Base-by-base conservation (phyloP, 2,113 vertebrate genomes). In the Phasianus colchicus region DNA sequence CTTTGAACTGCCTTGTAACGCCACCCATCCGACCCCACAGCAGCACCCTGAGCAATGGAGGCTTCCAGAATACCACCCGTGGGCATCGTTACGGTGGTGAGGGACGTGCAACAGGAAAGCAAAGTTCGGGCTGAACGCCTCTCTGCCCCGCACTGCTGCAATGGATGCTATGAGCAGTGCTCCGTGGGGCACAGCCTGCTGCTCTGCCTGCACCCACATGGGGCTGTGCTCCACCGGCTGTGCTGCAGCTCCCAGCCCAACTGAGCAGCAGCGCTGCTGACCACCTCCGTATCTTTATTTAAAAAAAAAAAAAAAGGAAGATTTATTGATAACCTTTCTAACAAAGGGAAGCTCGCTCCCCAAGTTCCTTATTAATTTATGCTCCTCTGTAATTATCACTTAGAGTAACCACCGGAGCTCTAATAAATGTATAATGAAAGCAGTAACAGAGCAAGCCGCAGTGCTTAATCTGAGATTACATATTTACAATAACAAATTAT, bases 341-440 rank as follows among this genome's bases (percentile, higher is more conserved):
- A 89, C 94, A 95, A 93, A 88, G 92, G 38, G 61, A 96, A 73
- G 52, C 73, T 89, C 88, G 10, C 34, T 86, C 86, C 83, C 89
- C 82, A 91, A 90, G 81, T 90, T 96, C 91, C 83, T 78, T 90
- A 91, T 94, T 96, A 96, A 96, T 97, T 90, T 91, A 95, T 70
- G 72, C 77, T 93, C 84, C 93, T 96, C 29, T 93, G 27, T 95
- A 96, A 97, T 97, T 96, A 96, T 86, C 88, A 89, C 80, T 95
- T 79, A 75, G 80, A 92, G 54, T 84, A 91, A 88, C 65, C 89
- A 77, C 77, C 65, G 69, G 61, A 75, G 95, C 97, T 96, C 97
- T 98, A 97, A 98, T 98, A 98, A 98, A 98, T 96, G 88, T 96
- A 96, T 94, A 98, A 98, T 97, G 98, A 98, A 98, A 98, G 97